Evolutionary conservation across 2,888 invertebrate species (phyloP).

Genomic region (Ametastegia equiseti): DNA sequence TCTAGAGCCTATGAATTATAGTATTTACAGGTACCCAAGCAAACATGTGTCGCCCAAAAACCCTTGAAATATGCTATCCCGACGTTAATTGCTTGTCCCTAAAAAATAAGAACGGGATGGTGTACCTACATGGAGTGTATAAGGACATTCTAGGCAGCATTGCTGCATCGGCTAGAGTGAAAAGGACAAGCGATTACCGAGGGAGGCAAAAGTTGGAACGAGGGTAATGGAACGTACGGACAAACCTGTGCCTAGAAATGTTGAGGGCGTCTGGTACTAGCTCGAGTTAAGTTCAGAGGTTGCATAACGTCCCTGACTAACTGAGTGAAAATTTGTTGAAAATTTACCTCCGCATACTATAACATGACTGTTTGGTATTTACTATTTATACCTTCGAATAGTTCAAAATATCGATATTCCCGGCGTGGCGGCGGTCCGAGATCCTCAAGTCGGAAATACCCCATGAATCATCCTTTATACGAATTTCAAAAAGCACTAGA

Average conservation of each 20-base stretch:
- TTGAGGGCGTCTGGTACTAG: not conserved
- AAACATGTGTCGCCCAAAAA: not conserved
- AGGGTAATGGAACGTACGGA: slow-evolving; percentile 18
- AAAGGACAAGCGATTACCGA: slow-evolving; percentile 33
- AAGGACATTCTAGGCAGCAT: not conserved
- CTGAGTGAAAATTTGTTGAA: slow-evolving; percentile 30
- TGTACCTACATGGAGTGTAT: not conserved
- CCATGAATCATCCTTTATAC: not conserved
- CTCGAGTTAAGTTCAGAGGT: not conserved
- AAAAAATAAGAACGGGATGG: not conserved
- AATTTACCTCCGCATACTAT: slow-evolving; percentile 1
- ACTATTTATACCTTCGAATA: not conserved
- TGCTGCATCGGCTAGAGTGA: not conserved
- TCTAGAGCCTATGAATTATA: not conserved
- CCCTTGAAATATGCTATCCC: slow-evolving; percentile 4
- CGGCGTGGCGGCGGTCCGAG: not conserved
- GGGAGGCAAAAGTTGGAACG: slow-evolving; percentile 4
- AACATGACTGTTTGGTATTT: not conserved
- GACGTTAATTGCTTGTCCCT: not conserved
- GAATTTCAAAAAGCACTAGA: not conserved
- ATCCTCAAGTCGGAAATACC: not conserved
- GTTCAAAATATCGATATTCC: slow-evolving; percentile 13
- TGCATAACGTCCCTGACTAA: slow-evolving; percentile 10
- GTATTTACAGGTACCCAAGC: not conserved
- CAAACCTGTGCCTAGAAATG: not conserved